Conservation (phyloP, 2,797 vertebrate species). For the Melanotaenia maccullochi region DNA sequence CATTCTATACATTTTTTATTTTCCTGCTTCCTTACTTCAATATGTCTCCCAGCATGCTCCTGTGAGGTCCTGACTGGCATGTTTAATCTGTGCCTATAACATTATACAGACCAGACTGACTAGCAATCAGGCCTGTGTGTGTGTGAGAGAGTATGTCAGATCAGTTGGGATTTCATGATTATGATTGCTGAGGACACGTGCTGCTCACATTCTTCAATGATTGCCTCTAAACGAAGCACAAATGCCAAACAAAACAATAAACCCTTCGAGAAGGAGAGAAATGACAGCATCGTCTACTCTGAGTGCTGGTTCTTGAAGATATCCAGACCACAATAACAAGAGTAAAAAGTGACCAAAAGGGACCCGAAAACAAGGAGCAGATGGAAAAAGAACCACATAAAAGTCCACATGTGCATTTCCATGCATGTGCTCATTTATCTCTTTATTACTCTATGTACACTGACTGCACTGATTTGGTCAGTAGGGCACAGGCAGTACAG, state of each 20-base stretch:
- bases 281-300: conserved; percentile 54
- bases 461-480: conserved; percentile 7
- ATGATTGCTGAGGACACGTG: conserved; percentile 74
- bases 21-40: conserved; percentile 49
- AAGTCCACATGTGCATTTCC: conserved; percentile 41
- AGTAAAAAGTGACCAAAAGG: conserved; percentile 67
- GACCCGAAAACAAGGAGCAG: conserved; percentile 76
- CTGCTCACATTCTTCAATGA: conserved; percentile 74
- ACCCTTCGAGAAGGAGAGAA: conserved; percentile 40
- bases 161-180: conserved; percentile 71
- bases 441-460: conserved; percentile 4
- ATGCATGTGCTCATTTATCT: conserved; percentile 44
- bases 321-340: conserved; percentile 75
- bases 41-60: conserved; percentile 36
- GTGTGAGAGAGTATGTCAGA: conserved; percentile 24
- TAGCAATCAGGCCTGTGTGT: conserved; percentile 58
- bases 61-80: conserved; percentile 77
- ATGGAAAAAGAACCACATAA: conserved; percentile 66
- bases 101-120: conserved; percentile 70
- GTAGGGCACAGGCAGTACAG: neutral
- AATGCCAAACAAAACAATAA: conserved; percentile 75
- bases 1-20: neutral
- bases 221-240: conserved; percentile 67
- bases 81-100: conserved; percentile 65
- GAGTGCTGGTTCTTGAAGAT: conserved; percentile 70